Percentiles rank a stretch among this genome's conserved stretches.
Evolutionary conservation across 2,113 vertebrate species (phyloP).

Genomic region (Podocnemis expansa): DNA sequence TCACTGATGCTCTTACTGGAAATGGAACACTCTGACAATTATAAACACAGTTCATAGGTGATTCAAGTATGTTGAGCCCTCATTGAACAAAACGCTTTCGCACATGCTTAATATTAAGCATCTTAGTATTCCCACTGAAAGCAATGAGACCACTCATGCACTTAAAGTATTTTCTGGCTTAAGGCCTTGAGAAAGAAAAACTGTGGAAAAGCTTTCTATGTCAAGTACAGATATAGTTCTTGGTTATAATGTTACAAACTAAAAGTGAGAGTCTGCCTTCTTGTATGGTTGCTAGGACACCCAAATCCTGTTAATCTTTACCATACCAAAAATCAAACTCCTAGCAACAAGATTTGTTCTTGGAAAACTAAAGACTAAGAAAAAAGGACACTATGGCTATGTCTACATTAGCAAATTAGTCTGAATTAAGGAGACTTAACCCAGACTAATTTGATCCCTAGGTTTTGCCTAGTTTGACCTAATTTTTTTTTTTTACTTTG

Average conservation of each 20-base stretch:
- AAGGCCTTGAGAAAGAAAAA: constrained; percentile 22
- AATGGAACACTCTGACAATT: constrained; percentile 12
- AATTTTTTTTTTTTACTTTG: no score
- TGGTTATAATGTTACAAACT: neutral
- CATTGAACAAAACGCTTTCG: constrained; percentile 44
- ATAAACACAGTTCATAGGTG: constrained; percentile 12
- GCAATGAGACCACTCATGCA: constrained; percentile 52
- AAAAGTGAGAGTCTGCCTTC: neutral
- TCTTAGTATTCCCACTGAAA: constrained; percentile 60
- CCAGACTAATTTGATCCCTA: no score
- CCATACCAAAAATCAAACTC: neutral
- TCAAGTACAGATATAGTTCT: constrained; percentile 33
- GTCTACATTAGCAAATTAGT: no score
- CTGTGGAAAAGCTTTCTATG: constrained; percentile 36
- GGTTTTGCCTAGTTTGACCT: no score
- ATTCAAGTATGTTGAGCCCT: constrained; percentile 27
- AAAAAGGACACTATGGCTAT: no score
- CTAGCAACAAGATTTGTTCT: neutral
- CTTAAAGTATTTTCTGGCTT: constrained; percentile 54
- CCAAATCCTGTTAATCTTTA: neutral
- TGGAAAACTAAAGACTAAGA: no score
- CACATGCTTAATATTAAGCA: constrained; percentile 57
- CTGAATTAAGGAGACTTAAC: no score
- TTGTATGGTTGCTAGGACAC: neutral
- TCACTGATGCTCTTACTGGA: neutral